Base-by-base conservation (phyloP, 1,140 invertebrate species). In the Drosophila ananassae region DNA sequence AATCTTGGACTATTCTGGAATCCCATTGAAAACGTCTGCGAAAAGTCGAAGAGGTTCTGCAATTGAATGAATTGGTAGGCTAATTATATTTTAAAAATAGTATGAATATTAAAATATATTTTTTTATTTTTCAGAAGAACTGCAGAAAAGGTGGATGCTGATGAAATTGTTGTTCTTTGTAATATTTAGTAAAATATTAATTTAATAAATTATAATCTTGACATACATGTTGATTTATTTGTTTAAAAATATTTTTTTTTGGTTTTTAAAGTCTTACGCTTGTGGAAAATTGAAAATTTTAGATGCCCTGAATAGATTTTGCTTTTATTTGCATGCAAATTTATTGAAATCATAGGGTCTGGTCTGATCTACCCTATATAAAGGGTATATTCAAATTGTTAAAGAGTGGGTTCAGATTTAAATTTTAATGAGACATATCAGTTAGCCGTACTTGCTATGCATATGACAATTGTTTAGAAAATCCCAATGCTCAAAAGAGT, bases 271-370 rank as follows among this genome's bases (percentile, higher is more conserved):
- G 10, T 10, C 10, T 34, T 4, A 13, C 2, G 39, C 12, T 3
- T 13, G 13, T 3, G 6, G 2, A 44, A 44, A 44, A 44, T 44
- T 17, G 41, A 44, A 44, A 17, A 17, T 7, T 44, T 44, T 56
- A 72, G 82, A 87, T 87, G 82, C 44, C 71, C 82, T 21, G 24
- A 82, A 87, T 87, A 89, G 82, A 87, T 87, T 64, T 47, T 22
- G 9, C 54, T 83, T 81, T 85, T 53, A 58, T 34, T 44, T 73
- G 59, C 50, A 67, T 81, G 82, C 75, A 89, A 89, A 87, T 82
- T 89, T 83, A 73, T 82, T 76, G 76, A 67, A 72, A 60, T 58
- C 64, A 59, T 54, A 57, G 25, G 30, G 73, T 60, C 57, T 2
- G 9, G 2, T 64, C 79, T 62, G 22, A 21, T 13, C 9, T 67